Evolutionary conservation across 2,888 invertebrate genomes (phyloP), one percentile per base, ranked within the genome.

Genomic region (Alitta virens): DNA sequence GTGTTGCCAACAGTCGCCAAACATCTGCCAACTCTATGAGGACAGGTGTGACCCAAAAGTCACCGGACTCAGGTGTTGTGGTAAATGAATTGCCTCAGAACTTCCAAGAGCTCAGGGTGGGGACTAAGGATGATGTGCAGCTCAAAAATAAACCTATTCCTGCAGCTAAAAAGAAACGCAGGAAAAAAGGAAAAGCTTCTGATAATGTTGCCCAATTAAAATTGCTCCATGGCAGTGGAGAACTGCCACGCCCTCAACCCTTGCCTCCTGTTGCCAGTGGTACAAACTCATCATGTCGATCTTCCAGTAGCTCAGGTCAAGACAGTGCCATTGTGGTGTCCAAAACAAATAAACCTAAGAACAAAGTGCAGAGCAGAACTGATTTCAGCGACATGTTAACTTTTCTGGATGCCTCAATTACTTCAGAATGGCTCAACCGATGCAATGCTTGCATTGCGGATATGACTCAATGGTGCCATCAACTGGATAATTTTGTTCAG

Each of bases 371-470:
- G 21, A 23, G 9, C 12, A 43, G 46, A 25, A 38, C 43, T 46
- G 72, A 71, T 16, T 78, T 75, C 73, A 79, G 79, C 65, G 72
- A 74, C 16, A 72, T 80, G 67, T 60, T 81, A 62, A 74, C 71
- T 42, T 78, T 72, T 62, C 72, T 80, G 68, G 80, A 81, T 71
- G 76, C 78, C 9, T 76, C 74, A 14, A 66, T 81, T 40, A 75
- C 81, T 2, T 73, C 78, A 3, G 74, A 74, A 24, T 80, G 79
- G 80, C 68, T 81, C 5, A 68, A 67, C 16, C 56, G 74, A 49
- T 70, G 79, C 12, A 81, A 78, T 66, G 68, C 65, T 33, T 63
- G 68, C 42, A 72, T 81, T 0, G 68, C 71, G 14, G 75, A 78
- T 18, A 61, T 81, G 38, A 61, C 74, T 14, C 56, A 66, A 3